Evolutionary conservation across 2,113 vertebrate species (phyloP).

Genomic region (Poeciliopsis occidentalis): DNA sequence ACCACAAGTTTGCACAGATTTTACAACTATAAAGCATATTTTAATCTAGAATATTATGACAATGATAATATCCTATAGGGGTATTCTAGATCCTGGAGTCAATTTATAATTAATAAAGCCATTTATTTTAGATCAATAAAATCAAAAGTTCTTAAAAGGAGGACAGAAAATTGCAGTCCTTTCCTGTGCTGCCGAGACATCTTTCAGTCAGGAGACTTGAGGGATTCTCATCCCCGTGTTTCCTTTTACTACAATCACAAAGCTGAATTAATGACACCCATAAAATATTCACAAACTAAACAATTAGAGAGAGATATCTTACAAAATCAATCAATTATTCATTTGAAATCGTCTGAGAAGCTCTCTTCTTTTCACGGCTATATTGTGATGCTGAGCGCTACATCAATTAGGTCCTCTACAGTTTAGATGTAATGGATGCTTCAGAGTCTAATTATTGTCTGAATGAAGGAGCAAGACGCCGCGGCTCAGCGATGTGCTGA

Average conservation of each 20-base stretch:
- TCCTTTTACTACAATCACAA: slow-evolving; percentile 53
- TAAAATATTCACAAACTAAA: slow-evolving; percentile 80
- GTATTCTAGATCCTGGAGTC: neutral
- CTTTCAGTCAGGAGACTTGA: slow-evolving; percentile 28
- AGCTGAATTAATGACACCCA: slow-evolving; percentile 66
- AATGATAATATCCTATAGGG: slow-evolving; percentile 20
- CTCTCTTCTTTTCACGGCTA: slow-evolving; percentile 54
- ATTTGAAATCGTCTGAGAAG: slow-evolving; percentile 64
- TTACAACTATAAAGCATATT: slow-evolving; percentile 28
- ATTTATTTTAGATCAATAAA: neutral
- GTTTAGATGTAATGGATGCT: slow-evolving; percentile 59
- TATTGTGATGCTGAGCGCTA: slow-evolving; percentile 50
- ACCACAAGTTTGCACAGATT: slow-evolving; percentile 47
- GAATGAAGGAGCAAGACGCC: slow-evolving; percentile 44
- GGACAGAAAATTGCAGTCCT: neutral
- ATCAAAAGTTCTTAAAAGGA: slow-evolving; percentile 10
- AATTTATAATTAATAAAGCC: neutral
- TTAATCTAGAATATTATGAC: slow-evolving; percentile 46
- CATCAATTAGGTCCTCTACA: slow-evolving; percentile 60
- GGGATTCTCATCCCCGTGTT: slow-evolving; percentile 32
- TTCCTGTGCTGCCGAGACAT: slow-evolving; percentile 1
- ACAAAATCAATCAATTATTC: slow-evolving; percentile 77
- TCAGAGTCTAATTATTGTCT: slow-evolving; percentile 44
- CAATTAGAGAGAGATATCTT: slow-evolving; percentile 77
- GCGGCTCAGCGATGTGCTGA: slow-evolving; percentile 17